Conservation (phyloP, 2,113 vertebrate genomes). For the Cariama cristata region DNA sequence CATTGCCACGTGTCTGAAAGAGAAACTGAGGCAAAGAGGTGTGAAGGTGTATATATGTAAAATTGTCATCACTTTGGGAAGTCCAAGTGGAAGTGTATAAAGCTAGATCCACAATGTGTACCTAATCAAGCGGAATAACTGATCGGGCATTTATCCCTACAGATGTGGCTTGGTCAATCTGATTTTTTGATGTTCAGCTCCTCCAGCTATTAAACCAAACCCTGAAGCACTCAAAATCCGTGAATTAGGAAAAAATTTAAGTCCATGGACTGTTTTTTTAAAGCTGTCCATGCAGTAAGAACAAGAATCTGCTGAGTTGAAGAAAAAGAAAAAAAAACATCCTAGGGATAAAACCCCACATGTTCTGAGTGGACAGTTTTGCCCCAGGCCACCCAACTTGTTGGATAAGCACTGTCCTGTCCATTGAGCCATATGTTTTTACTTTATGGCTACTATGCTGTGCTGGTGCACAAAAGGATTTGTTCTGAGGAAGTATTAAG, state of each 20-base stretch:
- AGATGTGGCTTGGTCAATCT: neutral
- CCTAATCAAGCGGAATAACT: neutral
- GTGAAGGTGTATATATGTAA: neutral
- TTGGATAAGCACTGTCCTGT: neutral
- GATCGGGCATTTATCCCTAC: neutral
- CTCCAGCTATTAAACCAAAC: neutral
- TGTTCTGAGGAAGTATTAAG: neutral
- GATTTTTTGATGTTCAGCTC: neutral
- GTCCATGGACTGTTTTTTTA: neutral
- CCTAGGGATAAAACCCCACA: neutral
- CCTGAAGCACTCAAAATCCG: neutral
- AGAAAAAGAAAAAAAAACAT: neutral
- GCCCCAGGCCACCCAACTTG: neutral
- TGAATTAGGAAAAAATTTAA: neutral
- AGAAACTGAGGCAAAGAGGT: neutral
- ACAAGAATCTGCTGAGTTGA: neutral
- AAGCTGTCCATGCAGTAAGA: neutral
- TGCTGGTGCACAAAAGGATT: neutral
- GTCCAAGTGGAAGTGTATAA: neutral
- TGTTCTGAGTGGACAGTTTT: neutral
- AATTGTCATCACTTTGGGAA: neutral
- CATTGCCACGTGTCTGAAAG: neutral
- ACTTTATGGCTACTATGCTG: neutral
- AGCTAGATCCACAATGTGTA: neutral
- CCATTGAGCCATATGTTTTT: neutral